Evolutionary conservation across 2,797 vertebrate species (phyloP), one percentile per base, ranked within the genome.

Genomic region (Intellagama lesueurii): DNA sequence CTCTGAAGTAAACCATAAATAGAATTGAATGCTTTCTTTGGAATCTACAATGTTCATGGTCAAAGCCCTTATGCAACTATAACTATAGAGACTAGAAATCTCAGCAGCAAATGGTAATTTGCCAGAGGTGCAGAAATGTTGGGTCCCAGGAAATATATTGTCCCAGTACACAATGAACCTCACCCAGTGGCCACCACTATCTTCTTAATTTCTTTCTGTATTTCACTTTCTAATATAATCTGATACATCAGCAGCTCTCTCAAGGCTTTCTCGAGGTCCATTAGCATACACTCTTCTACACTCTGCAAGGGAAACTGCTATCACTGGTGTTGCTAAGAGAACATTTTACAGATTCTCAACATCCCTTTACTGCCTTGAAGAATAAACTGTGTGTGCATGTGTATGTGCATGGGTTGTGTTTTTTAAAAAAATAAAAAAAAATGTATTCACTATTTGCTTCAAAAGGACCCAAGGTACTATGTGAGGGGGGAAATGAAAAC

Each of bases 381-480:
- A 94, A 30, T 52, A 1, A 68, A 47, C 0, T 90, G 24, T 56
- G 7, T 75, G 3, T 85, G 35, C 77, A 7, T 86, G 16, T 88
- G 44, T 35, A 7, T 88, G 8, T 60, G 47, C 69, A 68, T 70
- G 35, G 49, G 12, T 52, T 32, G 56, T 35, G 52, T 84, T 35
- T 90, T 93, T 95, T 92, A 90, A 87, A 88, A 56, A 56, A 30
- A n/a, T 5, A 47, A 70, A 73, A 70, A 73, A 66, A 76, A 85
- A 96, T 95, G 91, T 9, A 81, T 87, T 90, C 90, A 89, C 91
- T 91, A 92, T 91, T 92, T 90, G 85, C 56, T 89, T 90, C 92
- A 91, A 95, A 94, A n/a, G n/a, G 92, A 94, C 95, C 91, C 85
- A 90, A 95, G 94, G 90, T 85, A 92, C 75, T 92, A 80, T 92